phyloP scores from a whole-genome alignment of 2,113 vertebrate genomes.

The Fukomys damarensis region DNA sequence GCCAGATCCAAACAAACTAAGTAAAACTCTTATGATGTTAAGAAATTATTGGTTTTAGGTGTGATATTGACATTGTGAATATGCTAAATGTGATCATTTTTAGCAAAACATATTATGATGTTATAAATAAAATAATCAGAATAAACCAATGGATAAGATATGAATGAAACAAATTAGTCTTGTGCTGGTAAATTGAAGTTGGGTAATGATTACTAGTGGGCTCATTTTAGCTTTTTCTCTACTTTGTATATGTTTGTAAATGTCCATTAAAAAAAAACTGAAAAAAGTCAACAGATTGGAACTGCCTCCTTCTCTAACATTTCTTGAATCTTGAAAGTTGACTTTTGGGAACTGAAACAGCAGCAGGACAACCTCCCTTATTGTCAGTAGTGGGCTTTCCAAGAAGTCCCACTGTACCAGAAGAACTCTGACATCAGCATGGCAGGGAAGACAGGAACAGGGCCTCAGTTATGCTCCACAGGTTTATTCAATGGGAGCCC shows the following conservation, averaged over 20 bases:
- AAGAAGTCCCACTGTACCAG: not conserved
- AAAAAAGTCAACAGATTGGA: conserved; percentile 22
- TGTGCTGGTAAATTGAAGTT: not conserved
- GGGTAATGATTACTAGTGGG: not conserved
- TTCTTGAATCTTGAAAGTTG: conserved; percentile 7
- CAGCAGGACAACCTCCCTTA: not conserved
- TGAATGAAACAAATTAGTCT: conserved; percentile 21
- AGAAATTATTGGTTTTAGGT: not conserved
- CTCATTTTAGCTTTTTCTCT: conserved; percentile 48
- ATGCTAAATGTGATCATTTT: not conserved
- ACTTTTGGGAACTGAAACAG: not conserved
- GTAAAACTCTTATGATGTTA: conserved; percentile 14
- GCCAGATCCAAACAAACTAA: not conserved
- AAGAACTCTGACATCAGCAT: not conserved
- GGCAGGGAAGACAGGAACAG: not conserved
- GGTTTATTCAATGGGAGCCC: not conserved
- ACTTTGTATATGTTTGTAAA: not conserved
- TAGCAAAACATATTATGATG: not conserved
- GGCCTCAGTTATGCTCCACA: not conserved
- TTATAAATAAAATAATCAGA: conserved; percentile 37
- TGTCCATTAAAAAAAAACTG: conserved; percentile 25
- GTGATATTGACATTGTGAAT: not conserved
- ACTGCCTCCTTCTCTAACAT: conserved; percentile 32
- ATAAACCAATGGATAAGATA: not conserved
- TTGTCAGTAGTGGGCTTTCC: not conserved